Percentiles rank a stretch among this genome's conserved stretches.
These are phyloP conservation scores for Phyllostomus discolor DNA, from an alignment of 2,113 vertebrate genomes.

Conservation along the genomic window DNA sequence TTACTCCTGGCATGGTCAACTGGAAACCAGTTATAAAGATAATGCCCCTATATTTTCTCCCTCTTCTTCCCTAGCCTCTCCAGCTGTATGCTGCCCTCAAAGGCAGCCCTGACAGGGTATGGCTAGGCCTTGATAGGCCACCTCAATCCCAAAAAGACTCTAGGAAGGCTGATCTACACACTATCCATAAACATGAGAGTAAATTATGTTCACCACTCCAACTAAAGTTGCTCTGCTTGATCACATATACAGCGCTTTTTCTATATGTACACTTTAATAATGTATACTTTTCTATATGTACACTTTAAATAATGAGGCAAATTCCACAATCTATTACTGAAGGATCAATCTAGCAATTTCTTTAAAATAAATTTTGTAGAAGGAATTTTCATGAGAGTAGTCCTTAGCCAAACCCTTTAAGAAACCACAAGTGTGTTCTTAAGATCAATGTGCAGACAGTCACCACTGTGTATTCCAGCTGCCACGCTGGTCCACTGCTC, in stretches of 20 bases:
- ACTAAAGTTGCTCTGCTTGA: not conserved
- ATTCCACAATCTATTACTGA: not conserved
- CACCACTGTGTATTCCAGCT: not conserved
- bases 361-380: slow-evolving; percentile 10
- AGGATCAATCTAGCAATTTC: not conserved
- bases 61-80: not conserved
- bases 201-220: not conserved
- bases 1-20: not conserved
- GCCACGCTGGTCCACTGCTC: not conserved
- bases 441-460: not conserved
- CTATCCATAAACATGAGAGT: not conserved
- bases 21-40: not conserved
- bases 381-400: not conserved
- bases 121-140: not conserved
- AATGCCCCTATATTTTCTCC: not conserved
- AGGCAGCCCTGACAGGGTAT: not conserved
- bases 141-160: not conserved
- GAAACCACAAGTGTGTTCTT: not conserved
- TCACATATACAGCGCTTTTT: not conserved
- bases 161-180: not conserved
- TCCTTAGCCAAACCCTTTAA: not conserved
- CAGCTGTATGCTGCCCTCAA: not conserved
- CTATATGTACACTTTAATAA: not conserved
- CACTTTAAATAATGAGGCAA: not conserved
- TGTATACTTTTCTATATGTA: not conserved